These are phyloP conservation scores for Chrysogorgia sp. DNA, from an alignment of 92 coral and sea anemone species.

Conservation along the genomic window DNA sequence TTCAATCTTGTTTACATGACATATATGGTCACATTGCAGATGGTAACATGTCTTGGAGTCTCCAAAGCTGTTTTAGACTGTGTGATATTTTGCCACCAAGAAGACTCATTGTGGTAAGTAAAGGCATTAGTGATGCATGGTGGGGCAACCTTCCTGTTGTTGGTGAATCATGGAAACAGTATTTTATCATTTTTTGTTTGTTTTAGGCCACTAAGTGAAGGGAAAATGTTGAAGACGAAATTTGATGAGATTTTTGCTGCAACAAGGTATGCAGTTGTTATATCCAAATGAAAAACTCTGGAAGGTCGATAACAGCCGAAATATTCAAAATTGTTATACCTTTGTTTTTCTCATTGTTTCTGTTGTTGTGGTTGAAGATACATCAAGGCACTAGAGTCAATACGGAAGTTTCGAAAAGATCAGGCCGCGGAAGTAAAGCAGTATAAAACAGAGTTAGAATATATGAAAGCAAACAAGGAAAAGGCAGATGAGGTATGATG, in stretches of 20 bases:
- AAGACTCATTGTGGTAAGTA: constrained; percentile 88
- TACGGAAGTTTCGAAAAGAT: constrained; percentile 77
- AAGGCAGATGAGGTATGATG: constrained; percentile 82
- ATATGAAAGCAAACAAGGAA: constrained; percentile 81
- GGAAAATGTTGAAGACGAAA: constrained; percentile 86
- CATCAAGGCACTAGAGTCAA: constrained; percentile 93
- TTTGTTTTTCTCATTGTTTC: background rate
- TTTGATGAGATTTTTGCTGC: constrained; percentile 99
- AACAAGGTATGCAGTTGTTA: constrained; percentile 82
- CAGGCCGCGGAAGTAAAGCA: constrained; percentile 68
- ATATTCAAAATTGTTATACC: too few relatives aligned
- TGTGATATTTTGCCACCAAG: constrained; percentile 97
- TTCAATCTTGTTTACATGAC: background rate
- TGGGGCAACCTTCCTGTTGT: too few relatives aligned
- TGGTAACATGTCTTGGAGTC: constrained; percentile 92
- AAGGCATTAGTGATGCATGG: background rate
- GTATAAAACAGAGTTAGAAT: constrained; percentile 68
- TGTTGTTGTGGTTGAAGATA: too few relatives aligned
- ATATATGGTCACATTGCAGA: constrained; percentile 55
- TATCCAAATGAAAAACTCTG: background rate
- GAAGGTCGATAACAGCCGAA: background rate
- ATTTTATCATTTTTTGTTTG: too few relatives aligned
- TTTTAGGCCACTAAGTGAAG: constrained; percentile 99
- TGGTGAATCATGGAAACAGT: too few relatives aligned
- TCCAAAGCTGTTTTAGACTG: constrained; percentile 93